Conservation (phyloP, 92 coral and sea anemone genomes). For the Metridium senile region DNA sequence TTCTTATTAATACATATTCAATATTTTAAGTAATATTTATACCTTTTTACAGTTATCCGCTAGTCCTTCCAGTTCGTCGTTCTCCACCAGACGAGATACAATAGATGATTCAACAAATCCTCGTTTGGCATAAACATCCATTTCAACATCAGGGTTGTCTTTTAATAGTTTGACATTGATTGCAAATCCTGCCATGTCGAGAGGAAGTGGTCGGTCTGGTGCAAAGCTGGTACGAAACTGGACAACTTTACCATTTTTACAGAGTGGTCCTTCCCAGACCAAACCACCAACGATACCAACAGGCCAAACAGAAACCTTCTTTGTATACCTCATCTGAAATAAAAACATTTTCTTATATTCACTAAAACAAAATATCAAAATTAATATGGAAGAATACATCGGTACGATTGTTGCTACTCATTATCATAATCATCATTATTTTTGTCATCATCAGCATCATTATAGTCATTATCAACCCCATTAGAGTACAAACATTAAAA, state of each 20-base stretch:
- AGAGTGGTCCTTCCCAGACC: slow-evolving; percentile 97
- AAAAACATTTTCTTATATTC: no score
- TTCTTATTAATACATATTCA: no score
- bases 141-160: slow-evolving; percentile 76
- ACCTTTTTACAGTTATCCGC: slow-evolving; percentile 92
- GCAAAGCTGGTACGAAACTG: slow-evolving; percentile 78
- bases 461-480: not conserved
- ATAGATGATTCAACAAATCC: slow-evolving; percentile 94
- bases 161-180: slow-evolving; percentile 71
- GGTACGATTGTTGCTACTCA: no score
- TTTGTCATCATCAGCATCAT: not conserved
- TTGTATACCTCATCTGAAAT: slow-evolving; percentile 87
- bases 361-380: no score
- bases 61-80: slow-evolving; percentile 83
- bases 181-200: slow-evolving; percentile 99
- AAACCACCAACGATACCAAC: slow-evolving; percentile 94
- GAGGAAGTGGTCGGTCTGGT: slow-evolving; percentile 83
- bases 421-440: not conserved
- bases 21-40: no score
- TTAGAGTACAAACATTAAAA: no score
- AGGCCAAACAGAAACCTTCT: slow-evolving; percentile 91
- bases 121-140: slow-evolving; percentile 75
- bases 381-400: no score
- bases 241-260: slow-evolving; percentile 79
- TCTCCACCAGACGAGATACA: slow-evolving; percentile 67